Evolutionary conservation across 2,888 invertebrate genomes (phyloP).

Genomic region (Trachelus troglodyta): DNA sequence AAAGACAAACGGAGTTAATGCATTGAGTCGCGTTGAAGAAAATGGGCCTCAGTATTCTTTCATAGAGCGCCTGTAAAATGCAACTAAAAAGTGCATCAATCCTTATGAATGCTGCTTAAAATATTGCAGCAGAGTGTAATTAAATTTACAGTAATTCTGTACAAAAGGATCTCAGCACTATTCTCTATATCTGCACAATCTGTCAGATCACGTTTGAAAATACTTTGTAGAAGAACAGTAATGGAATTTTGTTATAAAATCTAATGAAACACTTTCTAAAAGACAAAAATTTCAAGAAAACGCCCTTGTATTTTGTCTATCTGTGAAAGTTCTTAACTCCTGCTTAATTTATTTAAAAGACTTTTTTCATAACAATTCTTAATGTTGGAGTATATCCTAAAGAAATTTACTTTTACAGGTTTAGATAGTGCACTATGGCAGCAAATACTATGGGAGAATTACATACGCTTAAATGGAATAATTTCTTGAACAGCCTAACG

Average conservation of each 20-base stretch:
- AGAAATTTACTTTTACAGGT: not conserved
- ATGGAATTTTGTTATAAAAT: not conserved
- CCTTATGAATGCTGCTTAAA: not conserved
- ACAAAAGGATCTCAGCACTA: not conserved
- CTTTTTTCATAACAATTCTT: not conserved
- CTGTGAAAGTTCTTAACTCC: not conserved
- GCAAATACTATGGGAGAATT: slow-evolving; percentile 33
- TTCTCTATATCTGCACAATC: not conserved
- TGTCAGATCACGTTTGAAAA: not conserved
- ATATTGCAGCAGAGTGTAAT: not conserved
- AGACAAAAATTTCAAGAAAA: not conserved
- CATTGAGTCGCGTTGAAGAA: too few species aligned
- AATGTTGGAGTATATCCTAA: not conserved
- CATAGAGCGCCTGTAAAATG: not conserved
- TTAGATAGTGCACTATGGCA: slow-evolving; percentile 34
- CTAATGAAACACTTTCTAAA: not conserved
- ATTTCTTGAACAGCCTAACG: slow-evolving; percentile 65
- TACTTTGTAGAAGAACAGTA: not conserved
- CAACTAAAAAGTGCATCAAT: not conserved
- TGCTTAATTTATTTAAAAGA: not conserved
- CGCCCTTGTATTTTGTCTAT: not conserved
- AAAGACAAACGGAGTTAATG: too few species aligned
- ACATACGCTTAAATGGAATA: slow-evolving; percentile 66
- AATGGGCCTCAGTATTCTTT: not conserved
- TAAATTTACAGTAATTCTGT: not conserved